Conservation (phyloP, 2,888 invertebrate species). For the Folsomia manolachei region DNA sequence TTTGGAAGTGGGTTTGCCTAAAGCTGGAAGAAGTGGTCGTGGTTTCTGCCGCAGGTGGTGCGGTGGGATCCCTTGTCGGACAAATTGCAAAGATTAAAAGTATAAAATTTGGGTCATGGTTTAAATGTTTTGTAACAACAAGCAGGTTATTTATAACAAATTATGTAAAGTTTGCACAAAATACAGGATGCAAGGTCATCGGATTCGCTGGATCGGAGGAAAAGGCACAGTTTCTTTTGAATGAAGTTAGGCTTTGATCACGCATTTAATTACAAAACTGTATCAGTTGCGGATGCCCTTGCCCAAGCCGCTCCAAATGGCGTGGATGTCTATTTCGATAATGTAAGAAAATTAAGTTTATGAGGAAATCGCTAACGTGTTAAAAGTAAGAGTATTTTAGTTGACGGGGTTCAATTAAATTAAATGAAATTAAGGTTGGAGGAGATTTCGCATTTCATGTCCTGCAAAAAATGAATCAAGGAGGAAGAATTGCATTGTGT, state of each 20-base stretch:
- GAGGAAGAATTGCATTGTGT: constrained; percentile 65
- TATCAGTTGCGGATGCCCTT: constrained; percentile 59
- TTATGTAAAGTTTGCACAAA: neutral
- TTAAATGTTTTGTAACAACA: no score
- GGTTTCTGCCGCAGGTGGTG: constrained; percentile 73
- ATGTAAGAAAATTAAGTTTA: constrained; percentile 60
- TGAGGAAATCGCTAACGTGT: no score
- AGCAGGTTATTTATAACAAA: neutral
- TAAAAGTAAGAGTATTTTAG: no score
- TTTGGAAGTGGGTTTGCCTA: constrained; percentile 67
- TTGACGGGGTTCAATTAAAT: no score
- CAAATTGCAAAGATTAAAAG: constrained; percentile 73
- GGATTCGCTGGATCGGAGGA: constrained; percentile 69
- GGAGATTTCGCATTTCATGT: constrained; percentile 64
- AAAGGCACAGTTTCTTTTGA: constrained; percentile 67
- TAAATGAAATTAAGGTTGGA: constrained; percentile 68
- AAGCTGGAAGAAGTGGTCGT: constrained; percentile 69
- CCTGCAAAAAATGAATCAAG: constrained; percentile 63
- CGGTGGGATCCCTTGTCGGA: constrained; percentile 74
- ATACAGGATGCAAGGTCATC: constrained; percentile 64
- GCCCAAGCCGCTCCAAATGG: constrained; percentile 65
- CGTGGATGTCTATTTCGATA: constrained; percentile 73
- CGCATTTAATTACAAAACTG: constrained; percentile 70
- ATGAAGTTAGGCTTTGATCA: constrained; percentile 66
- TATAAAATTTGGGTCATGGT: neutral